Evolutionary conservation across 2,888 invertebrate genomes (phyloP).

Genomic region (Hoplodrina blanda): DNA sequence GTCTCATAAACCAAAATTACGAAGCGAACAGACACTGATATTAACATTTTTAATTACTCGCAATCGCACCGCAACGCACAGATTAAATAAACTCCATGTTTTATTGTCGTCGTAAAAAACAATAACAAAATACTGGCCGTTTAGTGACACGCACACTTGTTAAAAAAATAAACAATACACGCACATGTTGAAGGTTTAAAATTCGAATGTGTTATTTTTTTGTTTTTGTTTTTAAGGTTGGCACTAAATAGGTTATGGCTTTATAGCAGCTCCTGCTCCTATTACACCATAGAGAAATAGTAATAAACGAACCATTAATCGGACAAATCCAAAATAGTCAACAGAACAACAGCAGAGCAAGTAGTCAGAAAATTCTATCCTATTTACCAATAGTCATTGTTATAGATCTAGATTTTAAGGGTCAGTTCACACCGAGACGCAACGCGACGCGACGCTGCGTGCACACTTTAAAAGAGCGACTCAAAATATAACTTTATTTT

Average conservation of each 20-base stretch:
- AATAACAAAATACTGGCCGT: constrained; percentile 80
- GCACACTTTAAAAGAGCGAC: too few relatives aligned
- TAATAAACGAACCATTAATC: neutral
- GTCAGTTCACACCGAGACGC: too few relatives aligned
- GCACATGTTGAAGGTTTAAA: constrained; percentile 73
- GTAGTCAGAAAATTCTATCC: too few relatives aligned
- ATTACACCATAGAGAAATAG: constrained; percentile 32
- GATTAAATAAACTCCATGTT: constrained; percentile 67
- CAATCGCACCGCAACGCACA: constrained; percentile 68
- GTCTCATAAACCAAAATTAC: constrained; percentile 62
- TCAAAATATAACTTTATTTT: too few relatives aligned
- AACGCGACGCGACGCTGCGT: too few relatives aligned
- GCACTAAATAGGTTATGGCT: constrained; percentile 45
- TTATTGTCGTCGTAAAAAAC: constrained; percentile 81
- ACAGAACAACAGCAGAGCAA: too few relatives aligned
- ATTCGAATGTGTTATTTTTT: constrained; percentile 40
- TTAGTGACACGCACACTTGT: constrained; percentile 85
- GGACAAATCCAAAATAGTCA: too few relatives aligned
- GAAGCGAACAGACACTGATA: constrained; percentile 58
- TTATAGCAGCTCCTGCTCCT: constrained; percentile 33
- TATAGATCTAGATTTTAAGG: too few relatives aligned
- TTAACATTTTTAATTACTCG: constrained; percentile 67
- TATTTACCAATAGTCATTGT: too few relatives aligned
- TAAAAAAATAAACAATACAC: constrained; percentile 80
- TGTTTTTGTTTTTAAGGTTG: constrained; percentile 37